Percentiles rank a stretch among this genome's conserved stretches.
Conservation (phyloP, 2,797 vertebrate genomes). For the Semaprochilodus insignis region DNA sequence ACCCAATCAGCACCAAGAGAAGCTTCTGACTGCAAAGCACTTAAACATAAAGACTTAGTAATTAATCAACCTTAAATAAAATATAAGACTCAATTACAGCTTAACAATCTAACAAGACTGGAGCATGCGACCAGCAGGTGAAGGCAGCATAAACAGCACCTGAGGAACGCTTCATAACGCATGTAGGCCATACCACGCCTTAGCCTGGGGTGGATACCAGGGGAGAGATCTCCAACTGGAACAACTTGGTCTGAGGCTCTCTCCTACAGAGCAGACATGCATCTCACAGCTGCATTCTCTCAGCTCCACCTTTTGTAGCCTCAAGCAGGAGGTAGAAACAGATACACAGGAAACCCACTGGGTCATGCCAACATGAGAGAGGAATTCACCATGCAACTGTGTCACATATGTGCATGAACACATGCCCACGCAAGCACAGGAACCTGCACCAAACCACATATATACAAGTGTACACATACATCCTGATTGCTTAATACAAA, state of each 20-base stretch:
- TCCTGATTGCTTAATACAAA: neutral
- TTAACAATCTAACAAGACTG: neutral
- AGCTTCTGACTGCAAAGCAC: too few species aligned
- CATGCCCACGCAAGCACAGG: neutral
- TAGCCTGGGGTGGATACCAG: neutral
- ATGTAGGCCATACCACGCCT: neutral
- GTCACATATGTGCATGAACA: constrained; percentile 15
- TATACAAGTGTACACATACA: neutral
- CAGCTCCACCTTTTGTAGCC: constrained; percentile 38
- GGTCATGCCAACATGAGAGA: neutral
- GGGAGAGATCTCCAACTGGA: neutral
- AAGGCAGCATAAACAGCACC: neutral
- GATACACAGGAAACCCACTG: constrained; percentile 8
- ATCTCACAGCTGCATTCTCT: constrained; percentile 43
- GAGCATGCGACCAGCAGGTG: neutral
- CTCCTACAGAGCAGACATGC: constrained; percentile 8
- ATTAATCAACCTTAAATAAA: neutral
- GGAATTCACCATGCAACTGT: constrained; percentile 48
- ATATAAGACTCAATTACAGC: neutral
- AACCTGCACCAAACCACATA: constrained; percentile 1
- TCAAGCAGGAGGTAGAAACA: constrained; percentile 7
- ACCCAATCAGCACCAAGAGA: too few species aligned
- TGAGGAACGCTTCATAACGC: neutral
- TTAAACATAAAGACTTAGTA: neutral
- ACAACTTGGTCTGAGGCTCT: constrained; percentile 14